Base-by-base conservation (phyloP, 1,140 invertebrate species). In the Lithobius niger region DNA sequence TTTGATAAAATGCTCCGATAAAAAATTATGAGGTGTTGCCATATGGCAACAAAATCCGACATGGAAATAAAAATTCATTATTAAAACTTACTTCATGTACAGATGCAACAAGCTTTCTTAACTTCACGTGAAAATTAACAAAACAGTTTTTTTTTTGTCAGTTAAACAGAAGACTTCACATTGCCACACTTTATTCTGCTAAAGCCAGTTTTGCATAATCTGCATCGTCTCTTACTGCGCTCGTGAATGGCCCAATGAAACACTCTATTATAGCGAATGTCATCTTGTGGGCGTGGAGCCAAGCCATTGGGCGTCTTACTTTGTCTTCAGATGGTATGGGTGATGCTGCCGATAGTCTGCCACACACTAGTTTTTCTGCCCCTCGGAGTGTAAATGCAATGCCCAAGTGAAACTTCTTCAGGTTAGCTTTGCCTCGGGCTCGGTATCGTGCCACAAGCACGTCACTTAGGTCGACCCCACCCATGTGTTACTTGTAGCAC, bases 361-460 rank as follows among this genome's bases (percentile, higher is more conserved):
- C 31, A n/a, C 31, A n/a, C 31, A 36, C 31, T n/a, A n/a, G 31
- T 36, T 36, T 36, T 36, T n/a, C 31, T 36, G 31, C 31, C 31
- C 31, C 31, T 36, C n/a, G 31, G 6, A 36, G 31, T 36, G 31
- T n/a, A 36, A 36, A n/a, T 36, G 31, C 31, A 36, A 36, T 36
- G 31, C 31, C 31, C 31, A 36, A 36, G 31, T n/a, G 31, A n/a
- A 36, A 36, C 31, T 36, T 36, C 31, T 36, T 36, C 31, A 36
- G 31, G 6, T 36, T 36, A 36, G 31, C 31, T 36, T 68, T 68
- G 40, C 62, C 65, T 27, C 62, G 48, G 18, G 55, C 47, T 24
- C 62, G 21, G 54, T 67, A 66, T 26, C 60, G 47, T 49, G 54
- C 58, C 54, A 68, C 61, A 52, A 66, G 66, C 47, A 66, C 60